These are phyloP conservation scores for Dendropsophus ebraccatus DNA, from an alignment of 2,113 vertebrate species.

Conservation along the genomic window DNA sequence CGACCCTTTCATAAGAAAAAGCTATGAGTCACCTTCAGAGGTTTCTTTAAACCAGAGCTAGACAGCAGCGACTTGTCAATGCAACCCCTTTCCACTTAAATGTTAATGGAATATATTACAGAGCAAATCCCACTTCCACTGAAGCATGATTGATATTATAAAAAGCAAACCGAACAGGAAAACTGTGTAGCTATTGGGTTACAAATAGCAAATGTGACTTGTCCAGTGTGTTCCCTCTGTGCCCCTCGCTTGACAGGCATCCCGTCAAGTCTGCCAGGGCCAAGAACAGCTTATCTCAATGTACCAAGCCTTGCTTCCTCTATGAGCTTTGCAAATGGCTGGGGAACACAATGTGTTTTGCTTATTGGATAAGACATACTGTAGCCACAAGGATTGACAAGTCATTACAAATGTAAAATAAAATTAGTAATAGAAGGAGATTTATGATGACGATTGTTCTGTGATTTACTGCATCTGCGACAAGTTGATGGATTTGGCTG, in stretches of 20 bases:
- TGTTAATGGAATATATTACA: constrained; percentile 52
- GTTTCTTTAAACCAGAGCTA: constrained; percentile 23
- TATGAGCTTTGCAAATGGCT: not conserved
- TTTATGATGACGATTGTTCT: not conserved
- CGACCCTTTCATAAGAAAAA: constrained; percentile 17
- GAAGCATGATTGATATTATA: constrained; percentile 20
- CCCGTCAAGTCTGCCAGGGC: not conserved
- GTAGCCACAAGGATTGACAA: not conserved
- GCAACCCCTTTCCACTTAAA: constrained; percentile 51
- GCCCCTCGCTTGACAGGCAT: constrained; percentile 9
- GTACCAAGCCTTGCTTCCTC: not conserved
- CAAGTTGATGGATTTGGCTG: not conserved
- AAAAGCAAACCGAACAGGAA: not conserved
- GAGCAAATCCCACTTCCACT: constrained; percentile 30
- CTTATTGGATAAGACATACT: not conserved
- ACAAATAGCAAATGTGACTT: constrained; percentile 37
- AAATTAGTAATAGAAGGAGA: constrained; percentile 11
- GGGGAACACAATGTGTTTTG: not conserved
- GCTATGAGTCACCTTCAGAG: constrained; percentile 36
- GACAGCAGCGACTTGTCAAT: constrained; percentile 35
- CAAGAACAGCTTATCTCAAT: constrained; percentile 33
- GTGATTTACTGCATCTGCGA: not conserved
- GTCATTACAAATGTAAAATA: not conserved
- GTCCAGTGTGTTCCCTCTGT: not conserved
- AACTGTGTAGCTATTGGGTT: not conserved